These are phyloP conservation scores for Psephotus haematonotus DNA, from an alignment of 2,113 vertebrate genomes.

Conservation along the genomic window DNA sequence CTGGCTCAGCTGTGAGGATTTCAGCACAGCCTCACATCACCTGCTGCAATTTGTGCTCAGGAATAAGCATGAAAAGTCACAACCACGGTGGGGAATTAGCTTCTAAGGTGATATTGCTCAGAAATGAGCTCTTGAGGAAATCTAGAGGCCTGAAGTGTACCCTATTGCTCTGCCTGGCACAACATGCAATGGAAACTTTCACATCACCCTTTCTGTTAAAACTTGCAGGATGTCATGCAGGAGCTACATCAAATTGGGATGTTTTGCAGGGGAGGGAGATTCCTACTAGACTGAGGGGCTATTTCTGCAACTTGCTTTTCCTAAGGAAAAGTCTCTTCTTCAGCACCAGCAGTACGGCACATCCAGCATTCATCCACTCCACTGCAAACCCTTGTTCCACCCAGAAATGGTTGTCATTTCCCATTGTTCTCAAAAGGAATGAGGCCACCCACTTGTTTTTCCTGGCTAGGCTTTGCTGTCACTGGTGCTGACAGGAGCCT, in stretches of 20 bases:
- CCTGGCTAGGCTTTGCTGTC: not conserved
- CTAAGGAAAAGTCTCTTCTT: not conserved
- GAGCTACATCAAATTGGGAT: not conserved
- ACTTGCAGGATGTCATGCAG: not conserved
- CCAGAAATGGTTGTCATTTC: not conserved
- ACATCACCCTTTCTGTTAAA: not conserved
- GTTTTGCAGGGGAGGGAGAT: not conserved
- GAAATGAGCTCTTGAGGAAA: not conserved
- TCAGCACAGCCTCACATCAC: not conserved
- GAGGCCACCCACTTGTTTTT: constrained; percentile 29
- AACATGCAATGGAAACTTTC: not conserved
- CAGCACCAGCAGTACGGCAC: not conserved
- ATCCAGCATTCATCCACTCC: not conserved
- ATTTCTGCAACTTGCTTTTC: not conserved
- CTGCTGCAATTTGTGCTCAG: not conserved
- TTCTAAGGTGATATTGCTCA: not conserved
- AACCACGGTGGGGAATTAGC: not conserved
- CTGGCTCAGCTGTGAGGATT: not conserved
- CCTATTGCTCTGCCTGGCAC: not conserved
- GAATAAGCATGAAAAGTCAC: not conserved
- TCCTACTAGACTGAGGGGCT: not conserved
- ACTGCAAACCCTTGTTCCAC: not conserved
- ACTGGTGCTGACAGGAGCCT: not conserved
- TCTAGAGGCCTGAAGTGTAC: not conserved
- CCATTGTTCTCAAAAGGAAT: constrained; percentile 33